Base-by-base conservation (phyloP, 1,140 invertebrate species). In the Drosophila grimshawi region DNA sequence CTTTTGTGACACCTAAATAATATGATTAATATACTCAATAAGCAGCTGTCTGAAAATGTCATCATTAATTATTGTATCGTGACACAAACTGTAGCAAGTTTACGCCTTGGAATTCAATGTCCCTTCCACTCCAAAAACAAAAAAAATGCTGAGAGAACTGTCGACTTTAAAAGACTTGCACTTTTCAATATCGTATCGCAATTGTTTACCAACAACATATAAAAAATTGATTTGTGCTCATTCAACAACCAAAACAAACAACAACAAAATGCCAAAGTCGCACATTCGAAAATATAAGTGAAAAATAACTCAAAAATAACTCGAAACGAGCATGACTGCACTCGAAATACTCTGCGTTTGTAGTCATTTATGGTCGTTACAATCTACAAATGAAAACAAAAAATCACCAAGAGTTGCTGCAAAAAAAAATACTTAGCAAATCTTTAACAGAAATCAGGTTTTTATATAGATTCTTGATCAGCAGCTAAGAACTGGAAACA, bases 41-140 rank as follows among this genome's bases (percentile, higher is more conserved):
- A 78, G 64, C 78, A 49, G 71, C 64, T 69, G 49, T 43, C 35
- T n/a, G 4, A 61, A 70, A 60, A 68, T 86, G 82, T 82, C 80
- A 83, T 80, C 83, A 88, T 82, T 88, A 82, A 88, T 86, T 86
- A 88, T 76, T 37, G 65, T 37, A 33, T 73, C 51, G 67, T 80
- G 80, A 67, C 51, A 57, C 32, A 62, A 69, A 59, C 61, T 75
- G 65, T 59, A 45, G 53, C 53, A 37, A 62, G 60, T 61, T 57
- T 56, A 56, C 52, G 61, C 45, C 53, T 64, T 71, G 60, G 61
- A 27, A 71, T 64, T 51, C 37, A 41, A 62, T 8, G 39, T 66
- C 41, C 63, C 51, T 56, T 11, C 45, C 27, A 8, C 1, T 56
- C 30, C 35, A 68, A 33, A 45, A 30, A 33, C 4, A 8, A 19